Percentiles rank a stretch among this genome's conserved stretches.
Conservation (phyloP, 2,888 invertebrate genomes). For the Lydus trimaculatus region DNA sequence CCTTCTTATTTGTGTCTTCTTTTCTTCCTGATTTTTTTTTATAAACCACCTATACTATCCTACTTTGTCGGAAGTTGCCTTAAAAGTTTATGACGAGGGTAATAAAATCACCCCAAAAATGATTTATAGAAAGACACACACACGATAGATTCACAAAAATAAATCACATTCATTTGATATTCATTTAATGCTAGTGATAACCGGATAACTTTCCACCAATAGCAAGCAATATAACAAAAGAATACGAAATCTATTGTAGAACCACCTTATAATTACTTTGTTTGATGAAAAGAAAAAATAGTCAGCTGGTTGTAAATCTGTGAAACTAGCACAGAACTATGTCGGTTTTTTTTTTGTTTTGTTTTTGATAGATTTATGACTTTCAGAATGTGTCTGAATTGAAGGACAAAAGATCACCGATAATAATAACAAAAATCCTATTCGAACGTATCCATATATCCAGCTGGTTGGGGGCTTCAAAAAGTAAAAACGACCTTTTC, state of each 20-base stretch:
- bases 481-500: neutral
- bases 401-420: slow-evolving; percentile 22
- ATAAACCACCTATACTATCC: neutral
- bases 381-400: neutral
- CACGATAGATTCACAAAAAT: neutral
- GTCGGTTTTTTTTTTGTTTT: neutral
- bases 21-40: neutral
- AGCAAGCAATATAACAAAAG: slow-evolving; percentile 18
- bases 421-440: slow-evolving; percentile 4
- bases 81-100: neutral
- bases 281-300: slow-evolving; percentile 27
- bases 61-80: neutral
- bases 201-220: neutral
- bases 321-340: slow-evolving; percentile 22
- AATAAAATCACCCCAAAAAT: neutral
- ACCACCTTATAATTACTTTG: slow-evolving; percentile 32
- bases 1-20: neutral
- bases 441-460: neutral
- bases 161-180: neutral
- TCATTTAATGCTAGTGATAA: neutral
- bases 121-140: neutral
- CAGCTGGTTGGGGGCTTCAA: neutral
- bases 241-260: slow-evolving; percentile 19
- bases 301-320: slow-evolving; percentile 24
- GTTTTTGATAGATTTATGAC: slow-evolving; percentile 29